Conservation (phyloP, 30 jellyfish, hydroid and myxozoan species). For the Calvadosia cruxmelitensis region DNA sequence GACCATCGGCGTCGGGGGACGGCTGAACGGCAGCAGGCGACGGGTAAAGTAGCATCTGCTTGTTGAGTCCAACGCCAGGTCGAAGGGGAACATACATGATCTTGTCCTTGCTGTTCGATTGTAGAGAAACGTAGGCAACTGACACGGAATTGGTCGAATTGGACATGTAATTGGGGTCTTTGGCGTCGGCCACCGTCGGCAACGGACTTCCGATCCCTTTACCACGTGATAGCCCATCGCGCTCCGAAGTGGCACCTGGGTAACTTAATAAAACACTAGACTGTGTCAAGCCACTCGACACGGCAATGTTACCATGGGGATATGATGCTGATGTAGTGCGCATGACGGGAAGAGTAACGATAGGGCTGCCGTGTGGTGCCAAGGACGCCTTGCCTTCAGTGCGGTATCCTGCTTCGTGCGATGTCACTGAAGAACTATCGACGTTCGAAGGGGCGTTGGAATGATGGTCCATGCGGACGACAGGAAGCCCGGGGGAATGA, state of each 20-base stretch:
- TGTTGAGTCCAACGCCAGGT: background rate
- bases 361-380: background rate
- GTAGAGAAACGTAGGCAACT: constrained; percentile 68
- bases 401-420: background rate
- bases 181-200: background rate
- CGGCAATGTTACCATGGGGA: no score
- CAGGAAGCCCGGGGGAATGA: no score
- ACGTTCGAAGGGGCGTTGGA: background rate
- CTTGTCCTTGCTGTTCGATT: constrained; percentile 59
- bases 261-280: background rate
- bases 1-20: no score
- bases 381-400: background rate
- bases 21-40: no score
- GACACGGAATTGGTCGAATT: constrained; percentile 39
- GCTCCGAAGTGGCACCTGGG: background rate
- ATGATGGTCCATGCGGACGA: background rate
- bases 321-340: background rate
- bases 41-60: background rate
- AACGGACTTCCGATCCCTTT: background rate
- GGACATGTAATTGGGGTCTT: constrained; percentile 10
- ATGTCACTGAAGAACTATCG: background rate
- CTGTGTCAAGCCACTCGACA: background rate
- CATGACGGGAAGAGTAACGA: background rate
- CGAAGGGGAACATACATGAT: constrained; percentile 56
- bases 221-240: background rate